Conservation (phyloP, 2,113 vertebrate genomes). For the Dromiciops gliroides region DNA sequence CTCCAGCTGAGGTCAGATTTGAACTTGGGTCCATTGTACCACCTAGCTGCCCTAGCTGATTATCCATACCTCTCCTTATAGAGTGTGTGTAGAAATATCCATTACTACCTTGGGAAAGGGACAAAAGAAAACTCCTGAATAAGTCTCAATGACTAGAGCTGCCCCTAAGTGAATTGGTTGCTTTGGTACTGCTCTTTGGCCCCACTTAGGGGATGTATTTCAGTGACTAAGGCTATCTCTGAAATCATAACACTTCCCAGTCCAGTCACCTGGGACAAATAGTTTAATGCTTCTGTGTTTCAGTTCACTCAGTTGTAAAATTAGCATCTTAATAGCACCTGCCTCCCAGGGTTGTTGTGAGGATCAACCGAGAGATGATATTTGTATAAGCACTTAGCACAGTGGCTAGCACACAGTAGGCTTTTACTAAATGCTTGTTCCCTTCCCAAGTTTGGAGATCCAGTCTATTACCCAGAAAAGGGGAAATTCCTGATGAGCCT, state of each 20-base stretch:
- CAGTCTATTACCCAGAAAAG: not conserved
- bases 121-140: not conserved
- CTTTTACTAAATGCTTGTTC: not conserved
- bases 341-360: not conserved
- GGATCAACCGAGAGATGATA: not conserved
- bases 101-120: not conserved
- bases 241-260: not conserved
- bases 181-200: not conserved
- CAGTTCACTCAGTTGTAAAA: not conserved
- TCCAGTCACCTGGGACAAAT: not conserved
- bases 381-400: not conserved
- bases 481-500: not conserved
- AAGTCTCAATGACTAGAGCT: not conserved
- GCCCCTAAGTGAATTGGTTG: not conserved
- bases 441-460: not conserved
- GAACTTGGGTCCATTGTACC: too few species aligned
- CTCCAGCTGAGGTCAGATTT: not conserved
- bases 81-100: not conserved
- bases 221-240: not conserved
- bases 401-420: not conserved
- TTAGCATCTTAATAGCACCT: not conserved
- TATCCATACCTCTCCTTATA: too few species aligned
- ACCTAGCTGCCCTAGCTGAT: too few species aligned
- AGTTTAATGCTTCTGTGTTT: not conserved
- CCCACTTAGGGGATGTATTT: not conserved